Evolutionary conservation across 2,888 invertebrate species (phyloP).

Genomic region (Ophion ellenae): DNA sequence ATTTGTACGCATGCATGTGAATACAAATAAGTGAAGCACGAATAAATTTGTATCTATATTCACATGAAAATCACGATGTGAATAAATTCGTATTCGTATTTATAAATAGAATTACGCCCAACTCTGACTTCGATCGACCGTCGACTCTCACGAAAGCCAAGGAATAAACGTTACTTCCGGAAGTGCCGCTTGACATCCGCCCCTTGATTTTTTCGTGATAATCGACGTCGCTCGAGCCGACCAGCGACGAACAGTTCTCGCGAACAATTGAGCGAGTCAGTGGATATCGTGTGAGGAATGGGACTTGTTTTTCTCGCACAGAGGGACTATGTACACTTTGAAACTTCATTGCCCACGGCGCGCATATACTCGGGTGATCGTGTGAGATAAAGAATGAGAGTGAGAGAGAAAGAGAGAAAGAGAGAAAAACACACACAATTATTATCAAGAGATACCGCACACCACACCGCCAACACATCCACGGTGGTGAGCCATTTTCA

Average conservation of each 20-base stretch:
- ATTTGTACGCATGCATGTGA: too few relatives aligned
- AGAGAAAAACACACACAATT: conserved; percentile 58
- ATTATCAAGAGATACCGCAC: conserved; percentile 79
- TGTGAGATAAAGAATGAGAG: conserved; percentile 64
- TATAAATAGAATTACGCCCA: too few relatives aligned
- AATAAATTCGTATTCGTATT: too few relatives aligned
- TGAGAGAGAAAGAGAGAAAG: conserved; percentile 59
- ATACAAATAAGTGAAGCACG: too few relatives aligned
- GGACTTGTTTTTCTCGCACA: conserved; percentile 30
- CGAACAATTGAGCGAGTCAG: conserved; percentile 19
- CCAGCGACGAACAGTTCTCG: conserved; percentile 28
- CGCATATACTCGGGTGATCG: conserved; percentile 63
- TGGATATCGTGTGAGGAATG: conserved; percentile 40
- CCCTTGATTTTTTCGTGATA: background rate
- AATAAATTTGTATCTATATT: too few relatives aligned
- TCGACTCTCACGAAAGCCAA: background rate
- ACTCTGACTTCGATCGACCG: conserved; percentile 2
- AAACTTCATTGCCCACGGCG: conserved; percentile 60
- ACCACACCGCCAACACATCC: conserved; percentile 84
- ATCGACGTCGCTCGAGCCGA: conserved; percentile 45
- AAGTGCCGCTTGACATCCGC: background rate
- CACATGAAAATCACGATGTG: too few relatives aligned
- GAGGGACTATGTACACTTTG: conserved; percentile 36
- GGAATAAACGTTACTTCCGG: background rate
- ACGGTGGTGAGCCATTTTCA: conserved; percentile 80